Evolutionary conservation across 2,797 vertebrate genomes (phyloP).

Genomic region (Poeciliopsis paucimaculata): DNA sequence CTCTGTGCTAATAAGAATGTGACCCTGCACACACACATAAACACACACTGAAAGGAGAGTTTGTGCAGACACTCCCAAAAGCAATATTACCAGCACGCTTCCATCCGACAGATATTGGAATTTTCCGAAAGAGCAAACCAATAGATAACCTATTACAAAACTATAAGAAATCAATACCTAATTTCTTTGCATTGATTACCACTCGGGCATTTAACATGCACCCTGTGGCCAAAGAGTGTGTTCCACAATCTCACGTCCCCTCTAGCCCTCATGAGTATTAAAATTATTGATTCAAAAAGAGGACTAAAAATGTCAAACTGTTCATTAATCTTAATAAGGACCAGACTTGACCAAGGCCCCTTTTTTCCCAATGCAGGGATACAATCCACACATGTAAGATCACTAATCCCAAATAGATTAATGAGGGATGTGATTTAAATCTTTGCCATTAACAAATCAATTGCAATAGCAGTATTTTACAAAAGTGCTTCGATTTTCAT

Average conservation of each 20-base stretch:
- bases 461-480: conserved; percentile 53
- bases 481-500: conserved; percentile 39
- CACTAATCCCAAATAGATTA: conserved; percentile 68
- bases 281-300: conserved; percentile 87
- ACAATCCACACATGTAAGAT: conserved; percentile 69
- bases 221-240: conserved; percentile 86
- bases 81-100: conserved; percentile 84
- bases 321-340: conserved; percentile 90
- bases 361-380: conserved; percentile 66
- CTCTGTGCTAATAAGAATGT: conserved; percentile 89
- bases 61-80: conserved; percentile 41
- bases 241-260: conserved; percentile 83
- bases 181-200: conserved; percentile 96
- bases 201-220: conserved; percentile 92
- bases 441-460: conserved; percentile 68
- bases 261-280: conserved; percentile 87
- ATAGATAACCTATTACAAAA: conserved; percentile 96
- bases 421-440: conserved; percentile 72
- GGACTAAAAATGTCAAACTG: conserved; percentile 91
- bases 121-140: conserved; percentile 96
- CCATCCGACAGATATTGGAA: conserved; percentile 90
- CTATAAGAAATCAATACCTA: conserved; percentile 96
- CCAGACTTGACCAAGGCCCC: conserved; percentile 78
- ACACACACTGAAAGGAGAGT: conserved; percentile 28
- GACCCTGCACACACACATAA: conserved; percentile 66